Evolutionary conservation across 2,113 vertebrate genomes (phyloP), one percentile per base, ranked within the genome.

Genomic region (Sciurus niger): DNA sequence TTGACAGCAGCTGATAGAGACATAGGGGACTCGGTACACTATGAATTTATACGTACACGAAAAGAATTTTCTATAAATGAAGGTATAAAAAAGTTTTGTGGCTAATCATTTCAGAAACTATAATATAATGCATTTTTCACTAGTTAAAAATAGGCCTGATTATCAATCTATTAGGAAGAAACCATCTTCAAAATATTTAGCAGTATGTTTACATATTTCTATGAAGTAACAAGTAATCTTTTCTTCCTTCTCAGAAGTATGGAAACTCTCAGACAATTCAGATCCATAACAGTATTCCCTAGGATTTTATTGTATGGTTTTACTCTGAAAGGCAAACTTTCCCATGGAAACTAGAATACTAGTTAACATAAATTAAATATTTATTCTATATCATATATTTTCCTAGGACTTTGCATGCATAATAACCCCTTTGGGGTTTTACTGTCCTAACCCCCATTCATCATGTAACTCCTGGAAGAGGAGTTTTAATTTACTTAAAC

Each of bases 51-150:
- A 53, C 74, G 70, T 20, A 91, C 48, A 58, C 89, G 93, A 79
- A 97, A 90, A 84, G 78, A 93, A n/a, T 98, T 98, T 95, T 96
- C 94, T 73, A 90, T 98, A 94, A 94, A 97, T 96, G 94, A 97
- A 97, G 94, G 97, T 98, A 98, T 43, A 86, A 58, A 63, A 77
- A 67, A 58, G 32, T 82, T 78, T 96, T 65, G 34, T 82, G 87
- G 32, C 9, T 84, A 30, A 72, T 67, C 1, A 58, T 79, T 92
- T 96, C 4, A 86, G 84, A 70, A 92, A 84, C 3, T 58, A 82
- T 67, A 65, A 60, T 48, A 68, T 46, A 73, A 87, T 20, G 4
- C 65, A 0, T 65, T 68, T 90, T 92, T 83, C 7, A 82, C 65
- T 88, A 73, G 43, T 78, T 72, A 90, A 90, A 90, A 84, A 25